Evolutionary conservation across 2,888 invertebrate genomes (phyloP), one percentile per base, ranked within the genome.

Genomic region (Julus scanicus): DNA sequence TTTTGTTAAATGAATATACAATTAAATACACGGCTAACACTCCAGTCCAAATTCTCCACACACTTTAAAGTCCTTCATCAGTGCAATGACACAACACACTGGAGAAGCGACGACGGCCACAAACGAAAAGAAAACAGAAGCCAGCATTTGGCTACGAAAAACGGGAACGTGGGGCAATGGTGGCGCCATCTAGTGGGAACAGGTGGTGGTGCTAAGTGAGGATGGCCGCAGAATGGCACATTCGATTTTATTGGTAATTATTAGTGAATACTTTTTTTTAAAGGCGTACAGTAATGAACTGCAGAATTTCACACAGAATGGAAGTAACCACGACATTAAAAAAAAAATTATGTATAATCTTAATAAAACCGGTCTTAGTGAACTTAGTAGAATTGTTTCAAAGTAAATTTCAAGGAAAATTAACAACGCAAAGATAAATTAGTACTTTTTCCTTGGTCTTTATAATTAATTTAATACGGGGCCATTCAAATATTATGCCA

Each of bases 21-120:
- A 85, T 85, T 85, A 48, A 85, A 85, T 80, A 80, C 85, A 85
- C 85, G 29, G 49, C 85, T 85, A 85, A 49, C 85, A 85, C 85
- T 44, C 85, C 85, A 85, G 85, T 85, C 85, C 85, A 85, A 85
- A 85, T 80, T 80, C 80, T 80, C 80, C 80, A 39, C 80, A 80
- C 80, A 80, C 80, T 80, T 80, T 80, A 39, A 13, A 80, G 80
- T 80, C 80, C 80, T 80, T 80, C 80, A 80, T 80, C 80, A 80
- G 80, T 80, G 80, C 80, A 80, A 80, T 80, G 80, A 80, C 80
- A 80, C 80, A 80, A 80, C 80, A 80, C 80, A 80, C 80, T 80
- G 29, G 37, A 80, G 80, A 80, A 80, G 37, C 80, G 80, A 37
- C 80, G 80, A 39, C 80, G 39, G 80, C 80, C 80, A 80, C 80